Evolutionary conservation across 2,888 invertebrate genomes (phyloP).

Genomic region (Drosophila hamatofila): DNA sequence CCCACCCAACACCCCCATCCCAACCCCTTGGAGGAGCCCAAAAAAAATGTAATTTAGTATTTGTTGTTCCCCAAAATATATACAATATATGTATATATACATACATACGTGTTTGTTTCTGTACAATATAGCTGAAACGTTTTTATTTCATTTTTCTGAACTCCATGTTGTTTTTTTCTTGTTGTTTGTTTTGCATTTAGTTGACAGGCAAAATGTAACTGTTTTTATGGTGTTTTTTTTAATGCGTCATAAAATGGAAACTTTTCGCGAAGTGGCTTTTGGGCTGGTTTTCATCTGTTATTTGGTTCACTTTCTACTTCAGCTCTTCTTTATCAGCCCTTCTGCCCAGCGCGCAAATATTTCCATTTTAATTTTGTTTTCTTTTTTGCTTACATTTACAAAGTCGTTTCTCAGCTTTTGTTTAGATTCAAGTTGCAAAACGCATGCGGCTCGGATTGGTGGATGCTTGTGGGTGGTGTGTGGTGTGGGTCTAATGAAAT

Average conservation of each 20-base stretch:
- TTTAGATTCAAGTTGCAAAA: conserved; percentile 14
- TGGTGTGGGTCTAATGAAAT: not conserved
- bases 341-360: not conserved
- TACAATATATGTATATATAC: not conserved
- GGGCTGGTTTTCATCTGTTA: conserved; percentile 23
- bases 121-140: conserved; percentile 11
- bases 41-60: conserved; percentile 24
- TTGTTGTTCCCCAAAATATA: conserved; percentile 10
- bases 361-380: not conserved
- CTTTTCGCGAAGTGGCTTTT: conserved; percentile 49
- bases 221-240: conserved; percentile 68
- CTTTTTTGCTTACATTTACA: conserved; percentile 35
- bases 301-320: conserved; percentile 14
- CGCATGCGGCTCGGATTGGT: conserved; percentile 23
- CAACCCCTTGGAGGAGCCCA: not conserved
- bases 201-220: conserved; percentile 40
- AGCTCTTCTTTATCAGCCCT: not conserved
- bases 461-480: not conserved
- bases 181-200: conserved; percentile 35
- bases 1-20: not conserved
- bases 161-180: conserved; percentile 16
- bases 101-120: conserved; percentile 17
- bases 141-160: conserved; percentile 30
- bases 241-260: conserved; percentile 72
- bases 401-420: conserved; percentile 31